These are phyloP conservation scores for Pogoniulus pusillus DNA, from an alignment of 2,797 vertebrate genomes.

Conservation along the genomic window DNA sequence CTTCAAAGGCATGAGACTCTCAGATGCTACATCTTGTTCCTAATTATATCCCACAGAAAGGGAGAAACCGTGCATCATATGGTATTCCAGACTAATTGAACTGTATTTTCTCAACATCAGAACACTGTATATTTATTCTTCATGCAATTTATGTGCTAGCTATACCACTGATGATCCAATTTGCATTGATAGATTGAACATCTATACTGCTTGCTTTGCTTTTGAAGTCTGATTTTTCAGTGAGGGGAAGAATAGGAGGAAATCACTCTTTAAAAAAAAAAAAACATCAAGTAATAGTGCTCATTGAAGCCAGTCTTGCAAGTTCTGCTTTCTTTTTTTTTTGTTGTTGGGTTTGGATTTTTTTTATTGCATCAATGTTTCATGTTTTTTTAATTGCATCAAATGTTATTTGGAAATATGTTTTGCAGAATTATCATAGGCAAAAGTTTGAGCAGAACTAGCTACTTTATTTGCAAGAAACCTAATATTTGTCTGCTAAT, in stretches of 20 bases:
- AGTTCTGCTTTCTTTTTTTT: neutral
- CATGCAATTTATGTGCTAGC: neutral
- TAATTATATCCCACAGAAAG: neutral
- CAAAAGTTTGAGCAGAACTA: neutral
- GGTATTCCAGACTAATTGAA: neutral
- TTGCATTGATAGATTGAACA: neutral
- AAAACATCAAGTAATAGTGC: neutral
- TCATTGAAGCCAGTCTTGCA: neutral
- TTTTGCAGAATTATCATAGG: neutral
- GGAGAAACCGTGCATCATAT: neutral
- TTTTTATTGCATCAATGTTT: neutral
- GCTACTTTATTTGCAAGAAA: neutral
- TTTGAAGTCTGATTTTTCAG: neutral
- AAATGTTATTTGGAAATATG: neutral
- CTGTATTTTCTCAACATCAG: neutral
- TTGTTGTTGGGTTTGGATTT: neutral
- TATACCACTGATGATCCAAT: neutral
- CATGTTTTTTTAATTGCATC: neutral
- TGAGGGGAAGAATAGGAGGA: neutral
- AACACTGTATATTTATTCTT: neutral
- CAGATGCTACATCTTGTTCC: neutral
- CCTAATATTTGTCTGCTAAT: neutral
- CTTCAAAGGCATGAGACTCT: slow-evolving; percentile 2
- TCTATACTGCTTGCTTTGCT: neutral
- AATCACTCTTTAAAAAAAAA: neutral